These are phyloP conservation scores for Drosophila algonquin DNA, from an alignment of 2,888 invertebrate species.

Conservation along the genomic window DNA sequence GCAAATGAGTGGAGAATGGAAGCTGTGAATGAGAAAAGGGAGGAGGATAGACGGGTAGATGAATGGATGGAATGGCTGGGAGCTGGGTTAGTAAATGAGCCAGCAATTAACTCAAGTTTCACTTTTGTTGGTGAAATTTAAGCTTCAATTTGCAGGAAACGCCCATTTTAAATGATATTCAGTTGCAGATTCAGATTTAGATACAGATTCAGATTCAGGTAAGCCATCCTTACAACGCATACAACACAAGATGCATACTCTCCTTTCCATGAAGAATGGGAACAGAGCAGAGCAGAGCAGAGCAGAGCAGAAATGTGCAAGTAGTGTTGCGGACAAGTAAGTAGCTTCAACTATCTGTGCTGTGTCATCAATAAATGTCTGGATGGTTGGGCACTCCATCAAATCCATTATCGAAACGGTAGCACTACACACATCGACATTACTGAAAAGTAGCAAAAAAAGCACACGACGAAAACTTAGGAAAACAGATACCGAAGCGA, in stretches of 20 bases:
- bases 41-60: conserved; percentile 20
- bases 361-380: conserved; percentile 65
- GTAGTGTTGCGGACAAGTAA: too few species aligned
- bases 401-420: conserved; percentile 50
- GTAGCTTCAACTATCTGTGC: too few species aligned
- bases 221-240: too few species aligned
- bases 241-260: too few species aligned
- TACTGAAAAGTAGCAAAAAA: background rate
- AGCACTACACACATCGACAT: background rate
- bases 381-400: conserved; percentile 56
- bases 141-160: too few species aligned
- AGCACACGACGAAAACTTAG: background rate
- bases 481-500: background rate
- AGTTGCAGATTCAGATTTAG: too few species aligned
- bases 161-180: too few species aligned
- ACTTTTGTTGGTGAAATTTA: background rate
- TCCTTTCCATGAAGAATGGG: too few species aligned
- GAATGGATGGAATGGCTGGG: conserved; percentile 11
- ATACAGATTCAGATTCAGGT: background rate
- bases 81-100: background rate
- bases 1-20: conserved; percentile 17
- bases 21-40: background rate
- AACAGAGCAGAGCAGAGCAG: too few species aligned
- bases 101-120: background rate
- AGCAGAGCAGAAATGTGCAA: too few species aligned